phyloP scores from a whole-genome alignment of 1,140 invertebrate species.

The Melipona quadrifasciata region DNA sequence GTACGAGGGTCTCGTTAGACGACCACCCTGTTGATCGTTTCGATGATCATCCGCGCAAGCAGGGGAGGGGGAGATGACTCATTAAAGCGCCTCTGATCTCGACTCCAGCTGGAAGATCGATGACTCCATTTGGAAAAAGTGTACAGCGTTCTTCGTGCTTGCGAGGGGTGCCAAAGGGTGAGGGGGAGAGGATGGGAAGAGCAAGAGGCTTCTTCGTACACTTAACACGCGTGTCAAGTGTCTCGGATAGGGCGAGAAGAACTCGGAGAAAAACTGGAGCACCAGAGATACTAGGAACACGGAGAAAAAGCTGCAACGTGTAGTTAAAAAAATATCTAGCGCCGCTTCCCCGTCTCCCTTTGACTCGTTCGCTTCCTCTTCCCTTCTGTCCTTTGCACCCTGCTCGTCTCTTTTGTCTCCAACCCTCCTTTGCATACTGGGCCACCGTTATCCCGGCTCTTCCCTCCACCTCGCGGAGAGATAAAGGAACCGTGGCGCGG shows the following conservation, averaged over 20 bases:
- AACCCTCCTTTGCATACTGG: constrained; percentile 30
- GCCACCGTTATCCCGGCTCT: constrained; percentile 40
- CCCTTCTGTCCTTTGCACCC: background rate
- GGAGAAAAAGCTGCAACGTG: constrained; percentile 26
- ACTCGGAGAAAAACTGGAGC: constrained; percentile 68
- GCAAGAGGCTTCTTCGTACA: constrained; percentile 65
- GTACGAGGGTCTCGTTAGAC: background rate
- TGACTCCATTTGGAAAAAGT: constrained; percentile 15
- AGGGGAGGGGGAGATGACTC: background rate
- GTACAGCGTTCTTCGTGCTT: background rate
- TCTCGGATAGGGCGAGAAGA: constrained; percentile 55
- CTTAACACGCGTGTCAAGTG: constrained; percentile 72
- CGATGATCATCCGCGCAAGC: constrained; percentile 1
- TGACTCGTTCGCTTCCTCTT: background rate
- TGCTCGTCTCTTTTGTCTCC: constrained; percentile 7
- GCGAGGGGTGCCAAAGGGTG: background rate
- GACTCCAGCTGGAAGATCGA: constrained; percentile 4
- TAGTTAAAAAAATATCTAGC: constrained; percentile 36
- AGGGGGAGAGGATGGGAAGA: background rate
- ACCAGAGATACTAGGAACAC: constrained; percentile 38
- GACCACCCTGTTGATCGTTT: background rate
- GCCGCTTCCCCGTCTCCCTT: background rate
- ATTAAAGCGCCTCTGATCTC: background rate
- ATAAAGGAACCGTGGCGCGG: constrained; percentile 30
- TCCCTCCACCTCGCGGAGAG: background rate